Conservation (phyloP, 2,113 vertebrate genomes). For the Brachyhypopomus gauderio region DNA sequence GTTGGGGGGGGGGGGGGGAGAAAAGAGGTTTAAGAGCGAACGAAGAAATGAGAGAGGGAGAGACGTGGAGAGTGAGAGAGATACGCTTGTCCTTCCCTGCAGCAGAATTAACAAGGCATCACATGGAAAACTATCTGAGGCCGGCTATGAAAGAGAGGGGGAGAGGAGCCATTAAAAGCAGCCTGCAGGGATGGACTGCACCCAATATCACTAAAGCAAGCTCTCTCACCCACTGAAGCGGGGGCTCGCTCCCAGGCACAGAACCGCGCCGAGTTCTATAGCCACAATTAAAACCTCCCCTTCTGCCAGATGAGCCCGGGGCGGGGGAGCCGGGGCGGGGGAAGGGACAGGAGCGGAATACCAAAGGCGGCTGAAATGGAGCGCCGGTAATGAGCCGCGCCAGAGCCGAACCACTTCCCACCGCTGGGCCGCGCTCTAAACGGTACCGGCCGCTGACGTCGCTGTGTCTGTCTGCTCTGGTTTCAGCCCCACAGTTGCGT, state of each 20-base stretch:
- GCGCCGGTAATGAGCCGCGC: slow-evolving; percentile 93
- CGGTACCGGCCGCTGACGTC: slow-evolving; percentile 28
- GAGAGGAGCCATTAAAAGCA: slow-evolving; percentile 97
- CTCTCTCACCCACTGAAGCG: slow-evolving; percentile 90
- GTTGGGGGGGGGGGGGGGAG: slow-evolving; percentile 4
- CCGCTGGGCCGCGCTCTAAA: slow-evolving; percentile 16
- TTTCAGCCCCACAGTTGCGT: neutral
- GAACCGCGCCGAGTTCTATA: slow-evolving; percentile 91
- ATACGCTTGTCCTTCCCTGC: slow-evolving; percentile 94
- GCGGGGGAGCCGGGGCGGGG: slow-evolving; percentile 50
- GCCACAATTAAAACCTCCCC: slow-evolving; percentile 99
- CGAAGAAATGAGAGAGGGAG: slow-evolving; percentile 67
- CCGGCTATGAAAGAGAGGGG: slow-evolving; percentile 79
- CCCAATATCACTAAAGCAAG: slow-evolving; percentile 95
- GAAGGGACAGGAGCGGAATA: slow-evolving; percentile 88
- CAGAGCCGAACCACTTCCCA: slow-evolving; percentile 19
- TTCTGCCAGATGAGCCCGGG: slow-evolving; percentile 90
- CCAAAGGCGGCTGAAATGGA: slow-evolving; percentile 99
- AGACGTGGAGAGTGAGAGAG: slow-evolving; percentile 70
- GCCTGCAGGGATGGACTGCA: slow-evolving; percentile 95
- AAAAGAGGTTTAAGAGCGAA: slow-evolving; percentile 66
- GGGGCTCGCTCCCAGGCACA: slow-evolving; percentile 93
- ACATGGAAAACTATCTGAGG: slow-evolving; percentile 99
- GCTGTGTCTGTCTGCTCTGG: neutral
- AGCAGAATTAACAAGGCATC: slow-evolving; percentile 99